Evolutionary conservation across 1,140 invertebrate genomes (phyloP).

Genomic region (Drosophila repletoides): DNA sequence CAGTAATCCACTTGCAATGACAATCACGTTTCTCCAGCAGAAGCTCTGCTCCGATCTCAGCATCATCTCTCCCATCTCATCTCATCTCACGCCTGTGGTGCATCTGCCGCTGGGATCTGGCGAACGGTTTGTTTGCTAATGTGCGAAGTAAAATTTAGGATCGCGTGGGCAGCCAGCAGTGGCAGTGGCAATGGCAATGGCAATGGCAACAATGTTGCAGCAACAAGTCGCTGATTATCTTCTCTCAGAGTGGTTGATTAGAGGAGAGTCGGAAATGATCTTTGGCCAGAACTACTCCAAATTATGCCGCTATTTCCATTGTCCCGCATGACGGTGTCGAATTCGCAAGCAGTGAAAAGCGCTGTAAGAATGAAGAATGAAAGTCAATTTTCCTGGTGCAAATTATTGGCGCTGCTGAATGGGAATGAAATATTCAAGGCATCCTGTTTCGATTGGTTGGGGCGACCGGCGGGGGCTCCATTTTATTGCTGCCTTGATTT

Average conservation of each 20-base stretch:
- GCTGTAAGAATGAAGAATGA: slow-evolving; percentile 13
- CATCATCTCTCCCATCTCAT: slow-evolving; percentile 3
- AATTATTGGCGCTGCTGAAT: slow-evolving; percentile 57
- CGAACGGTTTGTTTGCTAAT: slow-evolving; percentile 4
- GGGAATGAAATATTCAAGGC: slow-evolving; percentile 59
- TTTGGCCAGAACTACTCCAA: slow-evolving; percentile 35
- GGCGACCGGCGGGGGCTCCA: slow-evolving; percentile 45
- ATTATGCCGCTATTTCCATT: slow-evolving; percentile 57
- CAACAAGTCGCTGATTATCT: slow-evolving; percentile 60
- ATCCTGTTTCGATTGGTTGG: slow-evolving; percentile 63
- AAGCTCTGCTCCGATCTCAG: too few species aligned
- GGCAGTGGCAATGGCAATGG: neutral
- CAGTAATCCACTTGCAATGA: neutral
- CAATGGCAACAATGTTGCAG: slow-evolving; percentile 60
- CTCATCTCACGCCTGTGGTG: slow-evolving; percentile 37
- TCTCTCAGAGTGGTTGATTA: slow-evolving; percentile 41
- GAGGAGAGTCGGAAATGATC: slow-evolving; percentile 33
- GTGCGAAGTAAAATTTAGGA: slow-evolving; percentile 14
- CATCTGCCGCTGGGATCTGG: slow-evolving; percentile 11
- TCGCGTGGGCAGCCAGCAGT: slow-evolving; percentile 43
- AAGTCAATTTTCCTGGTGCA: slow-evolving; percentile 45
- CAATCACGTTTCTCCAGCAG: slow-evolving; percentile 28
- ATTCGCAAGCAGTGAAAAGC: slow-evolving; percentile 39
- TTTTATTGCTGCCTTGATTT: slow-evolving; percentile 77
- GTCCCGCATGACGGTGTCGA: slow-evolving; percentile 51